Base-by-base conservation (phyloP, 2,113 vertebrate genomes). In the Hemibagrus wyckioides region DNA sequence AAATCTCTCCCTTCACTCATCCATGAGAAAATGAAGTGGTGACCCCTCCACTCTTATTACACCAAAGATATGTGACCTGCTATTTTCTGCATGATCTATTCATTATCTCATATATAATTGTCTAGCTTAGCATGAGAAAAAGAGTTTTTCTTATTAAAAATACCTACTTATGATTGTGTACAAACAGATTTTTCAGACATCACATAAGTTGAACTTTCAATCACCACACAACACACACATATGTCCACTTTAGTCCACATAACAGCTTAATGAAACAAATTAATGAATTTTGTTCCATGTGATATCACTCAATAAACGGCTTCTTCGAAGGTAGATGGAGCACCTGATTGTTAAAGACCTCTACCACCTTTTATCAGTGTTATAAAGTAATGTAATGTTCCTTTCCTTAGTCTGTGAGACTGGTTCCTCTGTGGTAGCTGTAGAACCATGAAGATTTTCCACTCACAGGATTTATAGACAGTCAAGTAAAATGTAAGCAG, bases 401-500 rank as follows among this genome's bases (percentile, higher is more conserved):
- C 14, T n/a, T 80, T 80, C 14, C 3, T 41, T 21, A 59, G 59
- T 67, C 23, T n/a, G 25, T 59, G 48, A 56, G 50, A 83, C 63
- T 65, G 33, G 25, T 36, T 44, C n/a, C 28, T 41, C 44, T 83
- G 39, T 83, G 81, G 61, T 33, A n/a, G 28, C 36, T 75, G 21
- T 48, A 77, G 33, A 83, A 25, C 19, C 67, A 89, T 44, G 14
- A 81, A 87, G 44, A 44, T 63, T 80, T 89, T 91, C 84, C 91
- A 87, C 90, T 85, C 39, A 85, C 50, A 65, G 71, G 88, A 93
- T 94, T 94, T 93, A 94, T 92, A 89, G 54, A 83, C 15, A 48
- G 89, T 91, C 92, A 91, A 87, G 91, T 93, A 92, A 92, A 85
- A 90, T 89, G 91, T 79, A 44, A 89, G 57, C 73, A 90, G 90